Base-by-base conservation (phyloP, 2,113 vertebrate species). In the Pelobates fuscus region DNA sequence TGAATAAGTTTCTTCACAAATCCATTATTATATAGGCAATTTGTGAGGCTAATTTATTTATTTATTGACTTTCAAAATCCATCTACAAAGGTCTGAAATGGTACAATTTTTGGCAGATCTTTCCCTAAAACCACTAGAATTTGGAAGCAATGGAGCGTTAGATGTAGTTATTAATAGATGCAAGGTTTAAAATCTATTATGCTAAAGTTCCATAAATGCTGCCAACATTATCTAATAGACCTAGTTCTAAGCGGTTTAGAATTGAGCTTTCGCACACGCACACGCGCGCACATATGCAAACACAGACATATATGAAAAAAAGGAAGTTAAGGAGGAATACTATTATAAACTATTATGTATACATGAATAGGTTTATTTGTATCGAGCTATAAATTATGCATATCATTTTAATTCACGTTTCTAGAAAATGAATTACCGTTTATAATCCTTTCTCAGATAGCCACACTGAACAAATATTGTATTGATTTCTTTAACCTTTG, bases 221-320 rank as follows among this genome's bases (percentile, higher is more conserved):
- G 71, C 71, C 71, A 74, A 74, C 46, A 74, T 74, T 74, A 66
- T 74, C 71, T 57, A 73, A 65, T 64, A 73, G 71, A 37, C 46
- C 21, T 8, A 65, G 71, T 73, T 73, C 25, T 18, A 43, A 7
- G 30, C 8, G 21, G 54, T 55, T 49, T 23, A 70, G 25, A 43
- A 70, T n/a, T 57, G 17, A 59, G 54, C 30, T 58, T 58, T 70
- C 67, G 15, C 44, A 49, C 44, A n/a, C n/a, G n/a, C n/a, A n/a
- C n/a, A n/a, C n/a, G n/a, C n/a, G n/a, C n/a, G n/a, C n/a, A n/a
- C n/a, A n/a, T n/a, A n/a, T n/a, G n/a, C n/a, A n/a, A n/a, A n/a
- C n/a, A 49, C 44, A 49, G 20, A 7, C 5, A 10, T 26, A 63
- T 3, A 63, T n/a, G n/a, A 32, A 32, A 32, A 32, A 32, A 63